Base-by-base conservation (phyloP, 2,797 vertebrate genomes). In the Sebastes miniatus region DNA sequence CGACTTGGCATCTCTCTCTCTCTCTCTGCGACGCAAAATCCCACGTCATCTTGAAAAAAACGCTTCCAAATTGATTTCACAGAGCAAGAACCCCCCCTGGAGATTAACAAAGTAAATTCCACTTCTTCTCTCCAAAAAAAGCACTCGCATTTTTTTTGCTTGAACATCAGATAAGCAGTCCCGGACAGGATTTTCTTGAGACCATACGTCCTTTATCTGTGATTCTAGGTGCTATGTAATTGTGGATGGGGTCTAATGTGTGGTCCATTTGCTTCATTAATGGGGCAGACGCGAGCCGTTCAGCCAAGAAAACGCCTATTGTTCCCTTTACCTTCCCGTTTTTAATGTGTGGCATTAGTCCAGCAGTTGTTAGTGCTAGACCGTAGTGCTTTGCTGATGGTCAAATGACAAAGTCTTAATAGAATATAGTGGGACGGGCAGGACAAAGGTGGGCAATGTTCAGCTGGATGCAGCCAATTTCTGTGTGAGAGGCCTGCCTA, bases 371-470 rank as follows among this genome's bases (percentile, higher is more conserved):
- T 95, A 94, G 91, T 89, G 92, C 92, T 92, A 50, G 90, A 85
- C 91, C 85, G 52, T 86, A 87, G 93, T 89, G 93, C 92, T 92
- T 87, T 85, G 87, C 93, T 93, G 94, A 95, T 92, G 91, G 94
- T 95, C 95, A 94, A 94, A 94, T 95, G 93, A 96, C 94, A 95
- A 93, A 93, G 92, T 94, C 93, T 94, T 95, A 94, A 96, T 94
- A 95, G 95, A 95, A 95, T 93, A 94, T 88, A 92, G 92, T 79
- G 85, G 92, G 91, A 90, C 71, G 74, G 65, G 89, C 79, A 90
- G 94, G 94, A 96, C 95, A 96, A 96, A 96, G 95, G 95, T 95
- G 92, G 93, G 93, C 94, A 95, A 95, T 96, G 95, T 96, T 95
- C 95, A 89, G 92, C 91, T 93, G 93, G 95, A 94, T 93, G 95